Evolutionary conservation across 2,113 vertebrate species (phyloP), one percentile per base, ranked within the genome.

Genomic region (Ochotona princeps): DNA sequence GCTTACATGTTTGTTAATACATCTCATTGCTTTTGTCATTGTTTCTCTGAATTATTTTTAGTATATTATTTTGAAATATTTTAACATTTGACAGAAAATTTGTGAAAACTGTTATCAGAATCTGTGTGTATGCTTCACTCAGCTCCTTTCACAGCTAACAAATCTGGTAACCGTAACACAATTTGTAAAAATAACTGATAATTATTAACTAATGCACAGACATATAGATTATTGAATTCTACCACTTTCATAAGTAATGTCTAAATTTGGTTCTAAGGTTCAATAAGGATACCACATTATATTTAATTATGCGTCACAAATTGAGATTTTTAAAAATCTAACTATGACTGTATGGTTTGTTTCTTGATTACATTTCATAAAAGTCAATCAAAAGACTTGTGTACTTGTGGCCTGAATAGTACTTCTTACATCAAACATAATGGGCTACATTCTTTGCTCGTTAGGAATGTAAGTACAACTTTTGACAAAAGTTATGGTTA

Each of bases 401-500:
- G n/a, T n/a, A n/a, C n/a, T n/a, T 12, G 2, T 14, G 7, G 5
- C 94, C 1, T 38, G 15, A 54, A 67, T 91, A 79, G 75, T 51
- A 63, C 75, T 57, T 7, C 0, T 85, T 85, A 73, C 60, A 74
- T 74, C 12, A 49, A 35, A 57, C 60, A 74, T 20, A 81, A 2
- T 60, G 2, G 87, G 63, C 72, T 66, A 65, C 28, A 86, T 70
- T 90, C 1, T 11, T 70, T 79, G 12, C 44, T 83, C 5, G 2
- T 82, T 13, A 60, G 4, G 18, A 90, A 57, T 67, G 3, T 54
- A 75, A 90, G 2, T 26, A 69, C 65, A 74, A 17, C 8, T 32
- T 17, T 74, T 78, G 61, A 73, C 88, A 66, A 49, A 10, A 60
- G 7, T 47, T 94, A 14, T 86, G 89, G 79, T 79, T 61, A 86